Evolutionary conservation across 2,888 invertebrate species (phyloP).

Genomic region (Orthonevra nobilis): DNA sequence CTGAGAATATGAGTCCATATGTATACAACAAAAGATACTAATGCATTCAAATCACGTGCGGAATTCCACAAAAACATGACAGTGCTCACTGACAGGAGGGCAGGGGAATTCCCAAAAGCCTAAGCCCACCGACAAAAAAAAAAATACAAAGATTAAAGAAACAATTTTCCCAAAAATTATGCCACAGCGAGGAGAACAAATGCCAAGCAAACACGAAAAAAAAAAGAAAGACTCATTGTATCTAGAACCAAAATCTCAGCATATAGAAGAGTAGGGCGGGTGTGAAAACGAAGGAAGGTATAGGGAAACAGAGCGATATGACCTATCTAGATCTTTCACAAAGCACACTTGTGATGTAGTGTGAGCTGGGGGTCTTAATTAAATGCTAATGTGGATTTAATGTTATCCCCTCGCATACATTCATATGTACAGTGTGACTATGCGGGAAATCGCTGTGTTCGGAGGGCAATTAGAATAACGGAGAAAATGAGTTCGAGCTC

Average conservation of each 20-base stretch:
- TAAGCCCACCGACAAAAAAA: neutral
- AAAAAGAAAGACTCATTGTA: constrained; percentile 16
- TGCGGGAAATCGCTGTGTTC: constrained; percentile 31
- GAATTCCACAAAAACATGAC: constrained; percentile 18
- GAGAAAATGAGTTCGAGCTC: constrained; percentile 23
- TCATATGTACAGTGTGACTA: constrained; percentile 1
- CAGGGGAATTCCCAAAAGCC: constrained; percentile 22
- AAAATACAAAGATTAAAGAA: constrained; percentile 10
- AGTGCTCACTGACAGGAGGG: constrained; percentile 23
- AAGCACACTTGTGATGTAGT: neutral
- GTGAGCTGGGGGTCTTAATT: constrained; percentile 59
- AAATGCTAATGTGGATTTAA: constrained; percentile 67
- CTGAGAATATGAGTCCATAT: constrained; percentile 22
- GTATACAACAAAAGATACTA: constrained; percentile 19
- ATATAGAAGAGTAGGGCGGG: constrained; percentile 3
- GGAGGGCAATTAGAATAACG: constrained; percentile 62
- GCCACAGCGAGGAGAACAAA: neutral
- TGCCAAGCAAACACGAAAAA: neutral
- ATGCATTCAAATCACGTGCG: constrained; percentile 59
- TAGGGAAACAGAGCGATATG: constrained; percentile 21
- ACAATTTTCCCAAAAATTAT: constrained; percentile 21
- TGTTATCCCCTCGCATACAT: constrained; percentile 42
- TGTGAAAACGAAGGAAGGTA: neutral
- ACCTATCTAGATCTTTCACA: constrained; percentile 52
- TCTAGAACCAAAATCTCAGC: constrained; percentile 27